Percentiles rank a stretch among this genome's conserved stretches.
Conservation (phyloP, 2,888 invertebrate genomes). For the Drosophila recens region DNA sequence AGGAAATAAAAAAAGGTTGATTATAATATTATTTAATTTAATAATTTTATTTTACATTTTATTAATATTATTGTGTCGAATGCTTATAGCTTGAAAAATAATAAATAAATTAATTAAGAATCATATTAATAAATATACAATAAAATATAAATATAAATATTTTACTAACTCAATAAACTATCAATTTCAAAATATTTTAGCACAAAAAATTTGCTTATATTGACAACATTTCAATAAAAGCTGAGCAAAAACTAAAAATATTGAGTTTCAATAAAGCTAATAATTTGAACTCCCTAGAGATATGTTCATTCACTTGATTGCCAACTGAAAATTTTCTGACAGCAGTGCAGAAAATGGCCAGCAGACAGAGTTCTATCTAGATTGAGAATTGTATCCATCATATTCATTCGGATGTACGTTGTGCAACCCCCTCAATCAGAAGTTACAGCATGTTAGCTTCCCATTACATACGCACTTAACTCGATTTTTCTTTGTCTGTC, state of each 20-base stretch:
- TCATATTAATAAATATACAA: no score
- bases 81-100: no score
- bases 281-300: conserved; percentile 20
- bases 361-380: conserved; percentile 1
- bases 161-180: conserved; percentile 37
- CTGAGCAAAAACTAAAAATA: not conserved
- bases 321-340: not conserved
- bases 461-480: conserved; percentile 70
- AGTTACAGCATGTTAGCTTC: conserved; percentile 50
- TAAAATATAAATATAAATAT: no score
- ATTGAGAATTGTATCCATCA: conserved; percentile 5
- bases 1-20: no score
- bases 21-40: no score
- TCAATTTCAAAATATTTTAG: conserved; percentile 79
- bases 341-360: conserved; percentile 17
- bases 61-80: no score
- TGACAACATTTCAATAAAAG: not conserved
- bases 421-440: not conserved
- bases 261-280: conserved; percentile 3
- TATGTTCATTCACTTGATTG: conserved; percentile 9
- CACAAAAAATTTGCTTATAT: no score
- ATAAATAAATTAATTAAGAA: no score
- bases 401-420: not conserved
- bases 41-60: no score
- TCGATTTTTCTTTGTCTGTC: conserved; percentile 62